phyloP scores from a whole-genome alignment of 2,113 vertebrate genomes.

The Mustelus asterias region DNA sequence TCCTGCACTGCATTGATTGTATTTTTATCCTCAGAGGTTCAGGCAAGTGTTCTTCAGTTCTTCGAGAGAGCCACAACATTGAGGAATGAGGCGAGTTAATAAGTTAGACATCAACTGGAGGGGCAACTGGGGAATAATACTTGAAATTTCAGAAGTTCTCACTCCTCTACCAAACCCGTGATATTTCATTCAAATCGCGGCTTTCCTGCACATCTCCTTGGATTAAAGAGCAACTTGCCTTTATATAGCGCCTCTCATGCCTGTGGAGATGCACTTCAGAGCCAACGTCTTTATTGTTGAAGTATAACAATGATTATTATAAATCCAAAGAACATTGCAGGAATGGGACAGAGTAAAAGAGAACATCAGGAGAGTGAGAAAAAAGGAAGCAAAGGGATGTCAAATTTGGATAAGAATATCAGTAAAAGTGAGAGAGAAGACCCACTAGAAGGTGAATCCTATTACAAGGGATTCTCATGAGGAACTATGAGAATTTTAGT shows the following conservation, averaged over 20 bases:
- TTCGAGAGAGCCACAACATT: not conserved
- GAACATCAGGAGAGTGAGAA: not conserved
- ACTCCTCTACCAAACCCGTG: not conserved
- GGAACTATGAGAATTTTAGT: not conserved
- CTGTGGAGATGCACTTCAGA: not conserved
- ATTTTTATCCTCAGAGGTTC: not conserved
- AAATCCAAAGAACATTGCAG: not conserved
- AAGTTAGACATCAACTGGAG: constrained; percentile 5
- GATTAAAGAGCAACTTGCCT: not conserved
- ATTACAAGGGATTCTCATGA: no score
- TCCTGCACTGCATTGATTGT: not conserved
- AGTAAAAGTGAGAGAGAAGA: not conserved
- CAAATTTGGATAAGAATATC: not conserved
- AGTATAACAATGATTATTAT: not conserved
- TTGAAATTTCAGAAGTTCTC: not conserved
- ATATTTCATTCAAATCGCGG: not conserved
- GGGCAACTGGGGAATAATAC: not conserved
- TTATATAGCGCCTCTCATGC: not conserved
- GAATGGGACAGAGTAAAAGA: not conserved
- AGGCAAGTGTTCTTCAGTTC: not conserved
- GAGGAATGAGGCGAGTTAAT: not conserved
- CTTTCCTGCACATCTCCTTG: not conserved
- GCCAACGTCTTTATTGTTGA: not conserved
- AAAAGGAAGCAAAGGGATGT: not conserved
- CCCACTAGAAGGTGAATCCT: not conserved